Base-by-base conservation (phyloP, 2,797 vertebrate species). In the Enteromius afrohamiltoni region DNA sequence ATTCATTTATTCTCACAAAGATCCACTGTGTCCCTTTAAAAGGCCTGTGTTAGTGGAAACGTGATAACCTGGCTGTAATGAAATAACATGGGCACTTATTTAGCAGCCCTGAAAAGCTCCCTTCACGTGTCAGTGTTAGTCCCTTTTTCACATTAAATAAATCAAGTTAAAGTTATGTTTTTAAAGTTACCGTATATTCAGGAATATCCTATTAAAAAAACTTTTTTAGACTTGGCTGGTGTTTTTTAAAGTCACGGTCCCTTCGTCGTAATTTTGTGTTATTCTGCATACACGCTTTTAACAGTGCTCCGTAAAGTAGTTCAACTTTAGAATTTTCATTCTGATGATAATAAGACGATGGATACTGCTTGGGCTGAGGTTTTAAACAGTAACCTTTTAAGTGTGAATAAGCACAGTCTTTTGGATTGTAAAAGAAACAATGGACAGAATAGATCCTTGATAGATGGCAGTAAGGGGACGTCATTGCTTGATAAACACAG, bases 11-110 rank as follows among this genome's bases (percentile, higher is more conserved):
- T 84, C 76, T 78, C 79, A 89, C 87, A 91, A 89, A 88, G 89
- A 87, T 87, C 73, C 77, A 69, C 85, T 90, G 88, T 91, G 86
- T 89, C 80, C 70, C 78, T 29, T 83, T 84, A 84, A 85, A 85
- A 83, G 64, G 65, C 83, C 75, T 68, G 85, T 74, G 47, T 89
- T 86, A 53, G 71, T 87, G 82, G 87, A 88, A 89, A 90, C 34
- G 82, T 83, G 87, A 90, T 88, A 88, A 89, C 84, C 73, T 78
- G 45, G 58, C 86, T 85, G 80, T 89, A 91, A 90, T 87, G 83
- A 85, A 87, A 87, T 88, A 87, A 89, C 84, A 11, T 55, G 14
- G 80, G 67, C 69, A 83, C 74, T 81, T 77, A 87, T 87, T 87
- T 85, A 84, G 73, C 87, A 85, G 74, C 85, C 82, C 86, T 84